Conservation (phyloP, 2,888 invertebrate genomes). For the Xestia sexstrigata region DNA sequence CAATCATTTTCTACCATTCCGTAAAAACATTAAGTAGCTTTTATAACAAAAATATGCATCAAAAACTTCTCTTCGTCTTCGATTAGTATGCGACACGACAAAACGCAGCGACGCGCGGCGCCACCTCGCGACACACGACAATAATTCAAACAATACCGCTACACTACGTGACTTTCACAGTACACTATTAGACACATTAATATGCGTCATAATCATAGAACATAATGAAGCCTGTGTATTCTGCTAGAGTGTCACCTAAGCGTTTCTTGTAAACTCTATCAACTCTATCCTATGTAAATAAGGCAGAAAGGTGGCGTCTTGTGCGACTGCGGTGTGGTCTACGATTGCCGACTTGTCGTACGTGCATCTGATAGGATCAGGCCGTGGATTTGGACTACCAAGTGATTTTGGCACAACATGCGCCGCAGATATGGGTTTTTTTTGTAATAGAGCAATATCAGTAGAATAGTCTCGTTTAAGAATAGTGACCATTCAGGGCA, state of each 20-base stretch:
- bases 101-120: slow-evolving; percentile 48
- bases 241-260: slow-evolving; percentile 14
- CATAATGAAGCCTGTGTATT: slow-evolving; percentile 52
- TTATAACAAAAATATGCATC: slow-evolving; percentile 27
- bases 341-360: background rate
- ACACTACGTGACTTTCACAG: slow-evolving; percentile 55
- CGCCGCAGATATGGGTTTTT: background rate
- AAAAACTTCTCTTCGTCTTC: background rate
- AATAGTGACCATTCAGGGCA: background rate
- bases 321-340: slow-evolving; percentile 48
- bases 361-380: slow-evolving; percentile 32
- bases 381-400: background rate
- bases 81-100: slow-evolving; percentile 60
- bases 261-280: slow-evolving; percentile 45
- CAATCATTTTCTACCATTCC: background rate
- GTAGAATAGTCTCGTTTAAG: background rate
- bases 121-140: slow-evolving; percentile 50
- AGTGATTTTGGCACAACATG: background rate
- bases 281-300: slow-evolving; percentile 45
- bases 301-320: slow-evolving; percentile 43
- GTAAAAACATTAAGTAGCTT: slow-evolving; percentile 20
- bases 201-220: slow-evolving; percentile 49
- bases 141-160: slow-evolving; percentile 65
- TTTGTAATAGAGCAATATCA: background rate
- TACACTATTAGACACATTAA: slow-evolving; percentile 29